These are phyloP conservation scores for Chrysaora quinquecirrha DNA, from an alignment of 30 jellyfish, hydroid and myxozoan species.

Conservation along the genomic window DNA sequence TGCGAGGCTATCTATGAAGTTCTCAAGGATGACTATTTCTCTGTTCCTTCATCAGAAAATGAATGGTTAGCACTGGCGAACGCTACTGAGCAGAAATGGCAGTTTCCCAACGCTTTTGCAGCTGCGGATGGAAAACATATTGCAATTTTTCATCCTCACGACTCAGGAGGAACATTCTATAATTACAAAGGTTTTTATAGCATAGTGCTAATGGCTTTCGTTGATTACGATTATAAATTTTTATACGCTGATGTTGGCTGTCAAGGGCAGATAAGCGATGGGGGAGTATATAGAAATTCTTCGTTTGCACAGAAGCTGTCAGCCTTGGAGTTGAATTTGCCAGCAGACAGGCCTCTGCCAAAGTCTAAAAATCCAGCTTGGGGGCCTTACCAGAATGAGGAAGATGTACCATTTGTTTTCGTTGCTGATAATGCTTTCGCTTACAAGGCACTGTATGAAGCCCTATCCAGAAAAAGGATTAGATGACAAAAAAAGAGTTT, in stretches of 20 bases:
- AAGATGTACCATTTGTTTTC: background rate
- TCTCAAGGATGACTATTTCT: too few relatives aligned
- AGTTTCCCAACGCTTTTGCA: too few relatives aligned
- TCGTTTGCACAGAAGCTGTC: background rate
- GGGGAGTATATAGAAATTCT: slow-evolving; percentile 42
- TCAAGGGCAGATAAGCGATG: slow-evolving; percentile 40
- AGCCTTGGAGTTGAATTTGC: background rate
- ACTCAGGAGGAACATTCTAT: too few relatives aligned
- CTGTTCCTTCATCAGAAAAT: too few relatives aligned
- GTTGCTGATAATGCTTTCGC: slow-evolving; percentile 44
- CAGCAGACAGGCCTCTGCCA: slow-evolving; percentile 31
- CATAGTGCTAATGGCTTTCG: slow-evolving; percentile 5
- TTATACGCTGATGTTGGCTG: slow-evolving; percentile 35
- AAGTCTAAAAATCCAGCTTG: slow-evolving; percentile 10
- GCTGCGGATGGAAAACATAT: too few relatives aligned
- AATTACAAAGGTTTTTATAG: too few relatives aligned
- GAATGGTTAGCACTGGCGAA: too few relatives aligned
- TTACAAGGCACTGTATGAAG: slow-evolving; percentile 29
- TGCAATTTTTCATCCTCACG: too few relatives aligned
- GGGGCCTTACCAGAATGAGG: background rate
- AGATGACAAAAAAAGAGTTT: slow-evolving; percentile 10
- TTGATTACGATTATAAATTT: slow-evolving; percentile 37
- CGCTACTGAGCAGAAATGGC: too few relatives aligned
- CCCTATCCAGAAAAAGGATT: too few relatives aligned
- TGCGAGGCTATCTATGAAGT: too few relatives aligned